A percentile compares a stretch with the other conserved stretches of the same genome.
Conservation (phyloP, 1,140 invertebrate genomes). For the Drosophila asahinai region DNA sequence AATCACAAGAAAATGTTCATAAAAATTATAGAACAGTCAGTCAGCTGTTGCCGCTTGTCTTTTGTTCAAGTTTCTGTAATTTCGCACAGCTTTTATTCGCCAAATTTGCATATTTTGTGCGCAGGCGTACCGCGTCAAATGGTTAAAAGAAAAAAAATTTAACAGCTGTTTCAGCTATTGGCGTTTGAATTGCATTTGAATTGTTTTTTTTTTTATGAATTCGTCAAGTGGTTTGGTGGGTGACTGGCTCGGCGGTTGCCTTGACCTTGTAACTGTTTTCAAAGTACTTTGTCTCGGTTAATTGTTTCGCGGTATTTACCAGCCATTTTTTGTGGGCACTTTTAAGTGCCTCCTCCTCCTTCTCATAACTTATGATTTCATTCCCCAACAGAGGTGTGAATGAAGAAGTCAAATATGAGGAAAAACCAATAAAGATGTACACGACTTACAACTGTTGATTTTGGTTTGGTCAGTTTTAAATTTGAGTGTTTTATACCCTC, state of each 20-base stretch:
- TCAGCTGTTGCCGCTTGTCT: slow-evolving; percentile 39
- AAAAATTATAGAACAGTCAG: slow-evolving; percentile 28
- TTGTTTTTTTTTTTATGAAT: slow-evolving; percentile 22
- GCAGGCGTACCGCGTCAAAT: slow-evolving; percentile 40
- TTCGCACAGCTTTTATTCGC: slow-evolving; percentile 39
- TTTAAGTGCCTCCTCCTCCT: slow-evolving; percentile 34
- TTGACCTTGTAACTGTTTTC: slow-evolving; percentile 79
- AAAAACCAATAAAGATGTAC: slow-evolving; percentile 44
- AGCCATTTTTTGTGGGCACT: slow-evolving; percentile 32
- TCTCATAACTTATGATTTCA: slow-evolving; percentile 18
- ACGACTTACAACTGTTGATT: slow-evolving; percentile 39
- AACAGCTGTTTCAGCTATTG: slow-evolving; percentile 63
- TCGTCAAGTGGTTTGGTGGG: slow-evolving; percentile 41
- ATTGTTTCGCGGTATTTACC: slow-evolving; percentile 46
- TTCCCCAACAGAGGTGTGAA: slow-evolving; percentile 36
- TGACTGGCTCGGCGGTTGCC: slow-evolving; percentile 41
- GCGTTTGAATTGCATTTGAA: slow-evolving; percentile 32
- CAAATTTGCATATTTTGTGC: slow-evolving; percentile 48
- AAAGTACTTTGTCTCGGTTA: slow-evolving; percentile 58
- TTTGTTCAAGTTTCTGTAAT: slow-evolving; percentile 37
- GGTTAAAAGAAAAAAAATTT: neutral
- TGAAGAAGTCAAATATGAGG: slow-evolving; percentile 27
- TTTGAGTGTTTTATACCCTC: slow-evolving; percentile 1
- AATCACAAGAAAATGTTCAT: slow-evolving; percentile 24
- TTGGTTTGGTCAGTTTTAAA: neutral